These are phyloP conservation scores for Microcebus murinus DNA, from an alignment of 2,113 vertebrate genomes.

Conservation along the genomic window DNA sequence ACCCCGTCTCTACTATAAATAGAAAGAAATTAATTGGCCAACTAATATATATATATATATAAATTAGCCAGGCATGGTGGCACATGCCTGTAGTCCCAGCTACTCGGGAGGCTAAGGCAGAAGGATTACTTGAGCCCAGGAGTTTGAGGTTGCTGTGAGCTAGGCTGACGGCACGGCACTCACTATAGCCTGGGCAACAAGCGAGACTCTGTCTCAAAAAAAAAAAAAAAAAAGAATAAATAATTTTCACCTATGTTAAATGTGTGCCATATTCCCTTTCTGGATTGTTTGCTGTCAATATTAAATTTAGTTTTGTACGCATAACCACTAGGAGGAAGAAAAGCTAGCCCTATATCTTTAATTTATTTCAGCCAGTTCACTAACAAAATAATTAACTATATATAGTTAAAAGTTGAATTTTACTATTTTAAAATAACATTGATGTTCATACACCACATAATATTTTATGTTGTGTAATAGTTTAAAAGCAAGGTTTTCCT, in stretches of 20 bases:
- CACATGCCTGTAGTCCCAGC: no score
- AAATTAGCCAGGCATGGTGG: no score
- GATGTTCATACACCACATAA: background rate
- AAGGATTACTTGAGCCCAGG: no score
- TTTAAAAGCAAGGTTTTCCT: slow-evolving; percentile 2
- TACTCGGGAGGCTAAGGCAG: no score
- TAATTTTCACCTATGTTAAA: background rate
- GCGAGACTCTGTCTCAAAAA: no score
- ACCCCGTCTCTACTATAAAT: no score
- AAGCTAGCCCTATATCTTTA: slow-evolving; percentile 11
- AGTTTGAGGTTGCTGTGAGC: no score
- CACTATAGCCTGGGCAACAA: no score
- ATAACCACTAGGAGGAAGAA: background rate
- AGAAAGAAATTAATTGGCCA: no score
- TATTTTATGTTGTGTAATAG: background rate
- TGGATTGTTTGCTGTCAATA: slow-evolving; percentile 16
- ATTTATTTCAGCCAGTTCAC: background rate
- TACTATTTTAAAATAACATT: background rate
- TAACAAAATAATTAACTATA: background rate
- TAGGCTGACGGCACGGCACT: no score
- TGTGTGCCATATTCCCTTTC: background rate
- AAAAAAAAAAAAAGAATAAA: background rate
- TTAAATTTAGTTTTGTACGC: slow-evolving; percentile 8
- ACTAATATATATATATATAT: no score
- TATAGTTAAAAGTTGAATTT: slow-evolving; percentile 22